phyloP scores from a whole-genome alignment of 2,888 invertebrate species.

The Dorcus hopei region DNA sequence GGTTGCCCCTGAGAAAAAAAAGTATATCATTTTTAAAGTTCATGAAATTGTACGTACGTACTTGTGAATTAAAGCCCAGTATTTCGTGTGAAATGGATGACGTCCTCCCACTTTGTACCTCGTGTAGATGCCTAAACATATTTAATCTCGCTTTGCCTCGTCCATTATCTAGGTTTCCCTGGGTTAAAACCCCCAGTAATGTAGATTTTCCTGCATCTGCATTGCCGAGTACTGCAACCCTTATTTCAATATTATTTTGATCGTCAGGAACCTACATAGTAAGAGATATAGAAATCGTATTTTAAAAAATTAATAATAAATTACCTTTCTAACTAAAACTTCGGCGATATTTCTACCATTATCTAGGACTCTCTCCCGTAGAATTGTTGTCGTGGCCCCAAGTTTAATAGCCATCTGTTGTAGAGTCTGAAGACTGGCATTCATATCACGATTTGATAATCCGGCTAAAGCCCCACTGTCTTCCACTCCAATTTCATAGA shows the following conservation, averaged over 20 bases:
- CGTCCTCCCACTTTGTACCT: slow-evolving; percentile 90
- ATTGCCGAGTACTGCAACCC: slow-evolving; percentile 91
- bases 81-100: slow-evolving; percentile 96
- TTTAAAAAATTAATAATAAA: slow-evolving; percentile 38
- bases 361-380: slow-evolving; percentile 62
- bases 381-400: slow-evolving; percentile 75
- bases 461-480: slow-evolving; percentile 88
- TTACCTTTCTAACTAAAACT: slow-evolving; percentile 81
- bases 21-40: neutral
- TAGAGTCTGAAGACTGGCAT: slow-evolving; percentile 81
- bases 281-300: neutral
- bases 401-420: slow-evolving; percentile 85
- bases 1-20: slow-evolving; percentile 64
- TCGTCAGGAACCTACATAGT: slow-evolving; percentile 71
- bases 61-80: slow-evolving; percentile 86
- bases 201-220: slow-evolving; percentile 98
- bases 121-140: slow-evolving; percentile 93
- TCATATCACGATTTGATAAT: slow-evolving; percentile 77
- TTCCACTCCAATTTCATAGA: slow-evolving; percentile 95
- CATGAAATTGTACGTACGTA: slow-evolving; percentile 23
- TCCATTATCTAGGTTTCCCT: slow-evolving; percentile 95
- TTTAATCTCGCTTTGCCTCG: slow-evolving; percentile 91
- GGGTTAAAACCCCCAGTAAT: slow-evolving; percentile 90
- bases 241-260: slow-evolving; percentile 82
- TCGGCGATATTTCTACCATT: slow-evolving; percentile 72